Evolutionary conservation across 2,113 vertebrate species (phyloP), one percentile per base, ranked within the genome.

Genomic region (Anser brachyrhynchus): DNA sequence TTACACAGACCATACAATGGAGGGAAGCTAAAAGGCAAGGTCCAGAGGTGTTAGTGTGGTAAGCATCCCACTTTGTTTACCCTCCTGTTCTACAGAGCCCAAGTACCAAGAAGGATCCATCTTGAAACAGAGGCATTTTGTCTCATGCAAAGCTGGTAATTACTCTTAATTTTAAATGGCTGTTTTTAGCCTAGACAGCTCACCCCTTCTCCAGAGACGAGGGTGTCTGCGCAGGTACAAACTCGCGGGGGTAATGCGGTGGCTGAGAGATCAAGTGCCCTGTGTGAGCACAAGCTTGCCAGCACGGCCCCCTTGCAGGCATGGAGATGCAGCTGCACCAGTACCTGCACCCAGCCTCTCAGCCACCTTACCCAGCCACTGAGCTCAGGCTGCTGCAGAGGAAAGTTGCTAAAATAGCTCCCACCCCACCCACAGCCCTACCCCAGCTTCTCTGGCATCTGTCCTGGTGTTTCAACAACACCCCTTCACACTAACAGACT

Each of bases 241-340:
- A 4, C 31, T 29, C 22, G 28, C 1, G 8, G n/a, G 25, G 25
- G 37, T 43, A 4, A 3, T 0, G 1, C 72, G 33, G 52, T n/a
- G 61, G 52, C 23, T 8, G 14, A 66, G 66, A 28, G 19, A 62
- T 7, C 5, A 39, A 81, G 19, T 3, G 7, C 1, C 0, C 2
- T 29, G 19, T 11, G 43, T 3, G 13, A 25, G 21, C 1, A 1
- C 46, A 14, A 35, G 15, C 19, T 33, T 6, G 37, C 4, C 1
- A 3, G 31, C 15, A 18, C 28, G 57, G 19, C 21, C 46, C 37
- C 26, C 22, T 4, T 1, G 19, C 49, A 17, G 41, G 18, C 35
- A 52, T 13, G 59, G n/a, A 51, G 44, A 77, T 10, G 21, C n/a
- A 37, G 28, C n/a, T 52, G 20, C 8, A 1, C 43, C 13, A 25